Percentiles rank a stretch among this genome's conserved stretches.
Evolutionary conservation across 2,888 invertebrate species (phyloP).

Genomic region (Sphaeridia pumilis): DNA sequence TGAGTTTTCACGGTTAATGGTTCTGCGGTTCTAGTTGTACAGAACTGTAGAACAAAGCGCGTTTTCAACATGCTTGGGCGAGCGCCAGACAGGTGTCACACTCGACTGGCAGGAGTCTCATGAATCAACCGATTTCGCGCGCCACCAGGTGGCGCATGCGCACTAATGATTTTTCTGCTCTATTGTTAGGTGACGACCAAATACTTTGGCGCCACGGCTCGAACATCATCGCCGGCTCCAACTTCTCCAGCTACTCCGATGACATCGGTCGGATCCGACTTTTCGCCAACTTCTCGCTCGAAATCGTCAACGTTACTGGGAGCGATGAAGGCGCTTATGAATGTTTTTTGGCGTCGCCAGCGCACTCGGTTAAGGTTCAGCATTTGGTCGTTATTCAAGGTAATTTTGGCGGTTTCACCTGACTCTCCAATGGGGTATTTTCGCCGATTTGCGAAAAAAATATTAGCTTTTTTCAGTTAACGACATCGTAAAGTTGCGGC

Average conservation of each 20-base stretch:
- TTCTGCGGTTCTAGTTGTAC: too few species aligned
- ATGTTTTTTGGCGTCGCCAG: conserved; percentile 26
- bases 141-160: too few species aligned
- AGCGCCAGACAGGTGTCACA: background rate
- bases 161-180: background rate
- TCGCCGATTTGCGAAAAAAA: too few species aligned
- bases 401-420: conserved; percentile 14
- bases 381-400: conserved; percentile 30
- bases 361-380: conserved; percentile 19
- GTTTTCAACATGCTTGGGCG: too few species aligned
- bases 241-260: conserved; percentile 24
- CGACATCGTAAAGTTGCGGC: too few species aligned
- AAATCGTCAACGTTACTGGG: conserved; percentile 19
- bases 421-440: too few species aligned
- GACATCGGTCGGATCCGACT: conserved; percentile 23
- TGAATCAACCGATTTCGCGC: background rate
- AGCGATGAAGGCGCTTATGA: conserved; percentile 31
- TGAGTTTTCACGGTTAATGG: conserved; percentile 41
- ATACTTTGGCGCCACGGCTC: conserved; percentile 29
- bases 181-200: conserved; percentile 25
- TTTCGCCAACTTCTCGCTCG: conserved; percentile 26
- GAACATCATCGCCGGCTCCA: conserved; percentile 31
- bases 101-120: background rate
- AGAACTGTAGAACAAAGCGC: too few species aligned
- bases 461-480: too few species aligned